Conservation (phyloP, 2,113 vertebrate genomes). For the Heterotis niloticus region DNA sequence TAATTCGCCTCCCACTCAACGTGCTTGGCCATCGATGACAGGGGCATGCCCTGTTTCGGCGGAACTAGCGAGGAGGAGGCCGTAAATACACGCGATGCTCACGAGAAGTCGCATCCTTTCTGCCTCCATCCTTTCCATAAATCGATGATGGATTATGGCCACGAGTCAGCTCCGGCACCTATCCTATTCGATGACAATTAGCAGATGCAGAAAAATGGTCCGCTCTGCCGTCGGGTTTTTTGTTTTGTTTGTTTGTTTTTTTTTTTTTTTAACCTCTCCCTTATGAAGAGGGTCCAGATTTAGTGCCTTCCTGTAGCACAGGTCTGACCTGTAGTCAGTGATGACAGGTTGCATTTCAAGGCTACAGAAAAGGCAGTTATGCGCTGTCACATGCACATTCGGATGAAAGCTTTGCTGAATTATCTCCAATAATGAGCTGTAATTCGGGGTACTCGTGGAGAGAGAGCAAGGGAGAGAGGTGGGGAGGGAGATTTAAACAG, state of each 20-base stretch:
- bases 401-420: constrained; percentile 18
- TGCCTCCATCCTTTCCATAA: background rate
- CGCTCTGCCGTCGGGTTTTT: no score
- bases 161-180: background rate
- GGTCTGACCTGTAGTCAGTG: constrained; percentile 8
- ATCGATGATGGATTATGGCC: background rate
- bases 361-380: background rate
- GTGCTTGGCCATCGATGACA: background rate
- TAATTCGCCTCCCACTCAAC: constrained; percentile 15
- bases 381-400: background rate
- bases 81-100: background rate
- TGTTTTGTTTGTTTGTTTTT: background rate
- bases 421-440: constrained; percentile 24
- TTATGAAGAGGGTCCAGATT: constrained; percentile 4
- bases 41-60: background rate
- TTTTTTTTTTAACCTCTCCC: background rate
- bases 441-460: constrained; percentile 6
- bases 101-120: background rate
- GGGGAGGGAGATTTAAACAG: constrained; percentile 13
- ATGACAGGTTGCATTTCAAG: background rate
- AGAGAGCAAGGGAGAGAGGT: no score
- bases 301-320: background rate
- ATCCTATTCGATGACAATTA: background rate
- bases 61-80: background rate
- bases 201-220: background rate